These are phyloP conservation scores for Muricea muricata DNA, from an alignment of 92 coral and sea anemone species.

Conservation along the genomic window DNA sequence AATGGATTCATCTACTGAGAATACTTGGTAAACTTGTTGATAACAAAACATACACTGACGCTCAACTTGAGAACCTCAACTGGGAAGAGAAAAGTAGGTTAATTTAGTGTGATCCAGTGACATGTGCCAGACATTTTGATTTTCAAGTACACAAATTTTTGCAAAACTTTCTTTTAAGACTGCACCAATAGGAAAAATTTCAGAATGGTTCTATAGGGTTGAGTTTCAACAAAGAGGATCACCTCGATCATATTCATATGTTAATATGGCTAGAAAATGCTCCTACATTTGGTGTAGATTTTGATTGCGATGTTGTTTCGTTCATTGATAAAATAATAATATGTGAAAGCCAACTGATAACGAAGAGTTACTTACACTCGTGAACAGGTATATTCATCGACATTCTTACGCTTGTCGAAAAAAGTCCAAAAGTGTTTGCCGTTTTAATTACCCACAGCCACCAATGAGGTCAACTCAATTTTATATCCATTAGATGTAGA, in stretches of 20 bases:
- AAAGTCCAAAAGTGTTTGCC: not conserved
- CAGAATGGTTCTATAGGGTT: conserved; percentile 2
- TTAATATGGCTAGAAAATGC: not conserved
- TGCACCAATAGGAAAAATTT: conserved; percentile 20
- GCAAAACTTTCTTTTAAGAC: not conserved
- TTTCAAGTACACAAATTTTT: not conserved
- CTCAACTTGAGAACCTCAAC: conserved; percentile 19
- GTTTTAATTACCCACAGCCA: not conserved
- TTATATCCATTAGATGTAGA: not conserved
- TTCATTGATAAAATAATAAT: conserved; percentile 47
- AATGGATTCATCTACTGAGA: not conserved
- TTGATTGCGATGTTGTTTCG: not conserved
- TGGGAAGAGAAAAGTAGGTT: not conserved
- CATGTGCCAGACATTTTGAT: conserved; percentile 11
- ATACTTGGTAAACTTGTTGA: conserved; percentile 37
- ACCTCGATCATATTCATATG: not conserved
- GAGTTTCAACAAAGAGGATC: not conserved
- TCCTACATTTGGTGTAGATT: not conserved
- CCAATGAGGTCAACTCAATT: conserved; percentile 4
- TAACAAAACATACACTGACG: conserved; percentile 8
- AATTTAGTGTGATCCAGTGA: not conserved
- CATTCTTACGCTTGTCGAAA: conserved; percentile 69
- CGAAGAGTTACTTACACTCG: conserved; percentile 61
- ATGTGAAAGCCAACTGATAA: conserved; percentile 47
- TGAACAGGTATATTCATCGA: conserved; percentile 71